phyloP scores from a whole-genome alignment of 2,797 vertebrate species.

The Pagetopsis macropterus region DNA sequence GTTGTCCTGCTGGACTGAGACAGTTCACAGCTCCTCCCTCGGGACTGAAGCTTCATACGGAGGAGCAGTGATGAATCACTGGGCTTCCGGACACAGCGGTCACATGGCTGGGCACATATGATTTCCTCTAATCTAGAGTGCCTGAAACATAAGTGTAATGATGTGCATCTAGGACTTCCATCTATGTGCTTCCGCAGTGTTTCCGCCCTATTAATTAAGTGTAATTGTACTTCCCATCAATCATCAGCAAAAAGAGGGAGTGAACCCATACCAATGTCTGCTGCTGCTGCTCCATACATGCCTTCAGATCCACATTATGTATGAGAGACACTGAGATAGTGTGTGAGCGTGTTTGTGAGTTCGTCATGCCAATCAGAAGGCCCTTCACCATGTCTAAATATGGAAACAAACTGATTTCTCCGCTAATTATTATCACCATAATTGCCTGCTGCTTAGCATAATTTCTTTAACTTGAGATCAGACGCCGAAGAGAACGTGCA shows the following conservation, averaged over 20 bases:
- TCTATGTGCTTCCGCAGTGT: constrained; percentile 39
- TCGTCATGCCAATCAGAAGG: constrained; percentile 43
- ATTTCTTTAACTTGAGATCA: constrained; percentile 32
- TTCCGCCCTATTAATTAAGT: constrained; percentile 52
- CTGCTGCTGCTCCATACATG: constrained; percentile 24
- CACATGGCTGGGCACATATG: constrained; percentile 46
- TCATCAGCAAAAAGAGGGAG: constrained; percentile 50
- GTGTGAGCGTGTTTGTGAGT: constrained; percentile 18
- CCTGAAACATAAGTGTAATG: constrained; percentile 53
- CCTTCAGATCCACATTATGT: constrained; percentile 19
- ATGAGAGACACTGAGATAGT: background rate
- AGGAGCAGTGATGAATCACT: constrained; percentile 59
- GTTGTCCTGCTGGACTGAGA: constrained; percentile 7
- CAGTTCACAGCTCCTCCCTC: constrained; percentile 10
- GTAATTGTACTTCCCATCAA: constrained; percentile 65
- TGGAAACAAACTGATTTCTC: constrained; percentile 49
- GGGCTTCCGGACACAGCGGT: constrained; percentile 22
- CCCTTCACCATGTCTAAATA: constrained; percentile 44
- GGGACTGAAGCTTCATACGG: constrained; percentile 12
- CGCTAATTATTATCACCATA: constrained; percentile 47
- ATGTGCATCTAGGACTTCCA: constrained; percentile 53
- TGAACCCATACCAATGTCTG: constrained; percentile 19
- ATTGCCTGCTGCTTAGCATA: constrained; percentile 50
- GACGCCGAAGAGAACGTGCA: background rate
- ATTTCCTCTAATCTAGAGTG: constrained; percentile 59